Base-by-base conservation (phyloP, 2,797 vertebrate species). In the Spea hammondii region DNA sequence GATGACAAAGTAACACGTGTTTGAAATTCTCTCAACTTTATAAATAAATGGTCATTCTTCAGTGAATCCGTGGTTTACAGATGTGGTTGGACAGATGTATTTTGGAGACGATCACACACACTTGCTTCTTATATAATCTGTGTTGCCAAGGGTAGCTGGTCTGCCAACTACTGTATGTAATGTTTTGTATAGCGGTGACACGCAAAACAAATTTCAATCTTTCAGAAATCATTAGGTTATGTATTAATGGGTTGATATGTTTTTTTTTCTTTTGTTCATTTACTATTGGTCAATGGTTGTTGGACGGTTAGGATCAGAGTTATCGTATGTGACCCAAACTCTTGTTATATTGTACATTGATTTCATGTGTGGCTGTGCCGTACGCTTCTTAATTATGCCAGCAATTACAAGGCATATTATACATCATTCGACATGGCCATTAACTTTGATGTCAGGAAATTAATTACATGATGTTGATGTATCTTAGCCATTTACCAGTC, bases 1-100 rank as follows among this genome's bases (percentile, higher is more conserved):
- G 90, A 91, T 92, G 88, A 89, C 89, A 88, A 94, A 88, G 91
- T 91, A 84, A 90, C 92, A 89, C 86, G 89, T 92, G 88, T 88
- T 87, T 92, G 92, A 93, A 89, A 85, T 92, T 88, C 90, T 90
- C 87, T 90, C 89, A 80, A 85, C 85, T 82, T 82, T 82, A 74
- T 78, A 78, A 82, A 82, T 82, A 82, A 82, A 82, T 77, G 70
- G 80, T 82, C 75, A 70, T 82, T 74, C 70, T 77, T 74, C 77
- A 73, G 77, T 82, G 51, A 69, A 73, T 73, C 65, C 72, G 79
- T 82, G 79, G 55, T 77, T 69, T 69, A 70, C 70, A 54, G 64
- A 82, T 57, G 65, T 77, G 75, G 55, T 50, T 46, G 50, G n/a
- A 71, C 14, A 78, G 57, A 55, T 66, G 32, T 54, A 32, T 70